Base-by-base conservation (phyloP, 23 tunicate species). In the Ascidia mentula region DNA sequence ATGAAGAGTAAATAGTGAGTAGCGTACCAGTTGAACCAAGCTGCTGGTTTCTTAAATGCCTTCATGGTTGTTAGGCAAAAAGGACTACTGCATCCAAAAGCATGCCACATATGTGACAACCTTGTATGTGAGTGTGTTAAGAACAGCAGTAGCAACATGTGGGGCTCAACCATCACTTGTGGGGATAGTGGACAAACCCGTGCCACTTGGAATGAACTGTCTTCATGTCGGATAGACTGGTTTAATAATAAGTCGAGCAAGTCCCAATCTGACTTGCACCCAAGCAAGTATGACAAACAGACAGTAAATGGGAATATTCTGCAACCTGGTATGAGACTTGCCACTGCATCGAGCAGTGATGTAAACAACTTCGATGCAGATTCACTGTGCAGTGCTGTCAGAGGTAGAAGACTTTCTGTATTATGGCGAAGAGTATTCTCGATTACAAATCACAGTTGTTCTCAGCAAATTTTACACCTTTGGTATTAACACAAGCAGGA, bases 211-310 rank as follows among this genome's bases (percentile, higher is more conserved):
- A 91, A 91, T 32, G 90, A 87, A 1, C 72, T 91, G 18, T 86
- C 97, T 6, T 91, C 90, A 35, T 91, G 90, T 72, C 46, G 97
- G 59, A 91, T 91, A 40, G 97, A 86, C 38, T 91, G 97, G 97
- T 91, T 91, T 74, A 91, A 91, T 38, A 83, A 78, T 46, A 81
- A 88, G 59, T 33, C 40, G 26, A 80, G 53, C 65, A 40, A 40
- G 40, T 59, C 87, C 32, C 75, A 35, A 3, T 34, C 40, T 5
- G 40, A 72, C 2, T 36, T 72, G 20, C 40, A 34, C 40, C 75
- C 38, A 72, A 24, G 31, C n/a, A 35, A 72, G 40, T 36, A 72
- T 15, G 40, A 72, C 40, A 34, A 34, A 36, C 9, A n/a, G 20
- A 31, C 20, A n/a, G 75, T 35, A 72, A 72, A 35, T 35, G 40